A percentile compares a stretch with the other conserved stretches of the same genome.
Conservation (phyloP, 23 tunicate genomes). For the Ciona savignyi region DNA sequence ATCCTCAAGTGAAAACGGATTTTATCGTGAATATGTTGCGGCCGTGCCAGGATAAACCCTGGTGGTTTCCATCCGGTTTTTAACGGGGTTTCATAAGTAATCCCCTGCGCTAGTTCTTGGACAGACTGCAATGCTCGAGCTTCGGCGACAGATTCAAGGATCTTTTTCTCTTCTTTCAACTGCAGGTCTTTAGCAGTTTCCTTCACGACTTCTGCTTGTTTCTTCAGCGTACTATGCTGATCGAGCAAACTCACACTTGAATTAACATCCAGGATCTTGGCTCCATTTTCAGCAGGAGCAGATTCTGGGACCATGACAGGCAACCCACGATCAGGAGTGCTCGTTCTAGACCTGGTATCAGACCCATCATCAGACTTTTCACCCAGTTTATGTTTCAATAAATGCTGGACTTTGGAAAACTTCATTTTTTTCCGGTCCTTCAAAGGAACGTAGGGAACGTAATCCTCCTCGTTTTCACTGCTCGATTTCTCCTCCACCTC, state of each 20-base stretch:
- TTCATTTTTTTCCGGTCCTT: constrained; percentile 75
- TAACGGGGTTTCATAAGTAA: constrained; percentile 60
- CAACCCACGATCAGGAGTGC: not conserved
- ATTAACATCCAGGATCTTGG: too few relatives aligned
- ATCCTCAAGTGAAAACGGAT: constrained; percentile 61
- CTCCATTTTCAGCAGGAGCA: too few relatives aligned
- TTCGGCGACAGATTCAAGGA: constrained; percentile 81
- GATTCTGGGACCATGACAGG: not conserved
- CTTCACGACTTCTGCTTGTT: constrained; percentile 82
- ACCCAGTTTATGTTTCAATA: constrained; percentile 24
- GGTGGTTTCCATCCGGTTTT: constrained; percentile 88
- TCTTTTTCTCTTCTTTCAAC: constrained; percentile 83
- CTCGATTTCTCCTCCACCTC: too few relatives aligned
- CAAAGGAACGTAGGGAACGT: constrained; percentile 76
- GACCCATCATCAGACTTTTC: not conserved
- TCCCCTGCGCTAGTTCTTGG: constrained; percentile 82
- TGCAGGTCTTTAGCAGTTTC: constrained; percentile 90
- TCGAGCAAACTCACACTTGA: constrained; percentile 63
- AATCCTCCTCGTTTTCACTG: too few relatives aligned
- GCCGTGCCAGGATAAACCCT: constrained; percentile 51
- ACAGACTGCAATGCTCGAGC: constrained; percentile 88
- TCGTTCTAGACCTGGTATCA: not conserved
- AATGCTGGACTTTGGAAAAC: constrained; percentile 30
- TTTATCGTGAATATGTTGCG: constrained; percentile 54
- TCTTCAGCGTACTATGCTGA: constrained; percentile 68